Conservation (phyloP, 2,113 vertebrate species). For the Ciconia stormi region DNA sequence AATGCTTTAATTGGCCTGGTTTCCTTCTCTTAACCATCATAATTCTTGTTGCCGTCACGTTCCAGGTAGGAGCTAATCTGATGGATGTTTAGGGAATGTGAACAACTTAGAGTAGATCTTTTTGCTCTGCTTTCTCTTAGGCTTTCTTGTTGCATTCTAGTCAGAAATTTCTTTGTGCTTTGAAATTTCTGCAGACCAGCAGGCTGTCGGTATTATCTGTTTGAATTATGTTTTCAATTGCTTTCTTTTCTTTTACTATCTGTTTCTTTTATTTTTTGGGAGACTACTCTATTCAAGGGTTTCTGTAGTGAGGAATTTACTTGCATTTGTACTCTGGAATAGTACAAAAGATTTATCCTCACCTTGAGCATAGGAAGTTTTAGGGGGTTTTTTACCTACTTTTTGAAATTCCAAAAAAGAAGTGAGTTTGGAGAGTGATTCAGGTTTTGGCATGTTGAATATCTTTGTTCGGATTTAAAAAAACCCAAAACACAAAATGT, state of each 20-base stretch:
- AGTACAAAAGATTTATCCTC: neutral
- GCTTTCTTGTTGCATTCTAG: neutral
- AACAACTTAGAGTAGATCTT: neutral
- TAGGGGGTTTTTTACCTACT: neutral
- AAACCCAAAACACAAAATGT: neutral
- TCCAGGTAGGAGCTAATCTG: neutral
- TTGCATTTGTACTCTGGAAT: neutral
- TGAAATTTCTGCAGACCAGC: neutral
- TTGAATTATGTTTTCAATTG: neutral
- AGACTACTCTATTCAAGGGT: neutral
- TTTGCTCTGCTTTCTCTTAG: neutral
- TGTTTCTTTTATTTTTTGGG: neutral
- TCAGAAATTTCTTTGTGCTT: neutral
- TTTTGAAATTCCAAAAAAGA: neutral
- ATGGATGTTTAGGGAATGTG: neutral
- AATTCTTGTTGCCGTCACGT: neutral
- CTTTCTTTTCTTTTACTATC: neutral
- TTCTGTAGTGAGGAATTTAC: neutral
- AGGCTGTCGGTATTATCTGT: neutral
- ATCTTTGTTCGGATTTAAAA: neutral
- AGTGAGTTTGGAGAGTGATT: neutral
- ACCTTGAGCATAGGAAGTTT: neutral
- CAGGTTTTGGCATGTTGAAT: neutral
- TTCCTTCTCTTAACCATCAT: neutral
- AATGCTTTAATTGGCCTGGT: neutral